These are phyloP conservation scores for Meriones unguiculatus DNA, from an alignment of 2,113 vertebrate genomes.

Conservation along the genomic window DNA sequence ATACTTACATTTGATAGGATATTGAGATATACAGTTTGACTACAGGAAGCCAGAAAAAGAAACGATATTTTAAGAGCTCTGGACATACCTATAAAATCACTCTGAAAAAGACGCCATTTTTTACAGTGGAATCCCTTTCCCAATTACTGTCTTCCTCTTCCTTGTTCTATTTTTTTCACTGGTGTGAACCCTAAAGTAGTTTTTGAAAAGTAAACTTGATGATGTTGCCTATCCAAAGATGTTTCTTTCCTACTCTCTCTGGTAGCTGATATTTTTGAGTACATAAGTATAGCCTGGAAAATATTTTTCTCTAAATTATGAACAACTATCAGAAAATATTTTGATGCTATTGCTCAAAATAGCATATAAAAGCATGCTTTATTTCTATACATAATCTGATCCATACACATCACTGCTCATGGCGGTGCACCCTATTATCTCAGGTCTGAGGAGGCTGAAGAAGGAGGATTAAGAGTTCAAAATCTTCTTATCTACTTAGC, in stretches of 20 bases:
- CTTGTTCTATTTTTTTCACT: background rate
- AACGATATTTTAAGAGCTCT: background rate
- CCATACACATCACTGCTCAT: background rate
- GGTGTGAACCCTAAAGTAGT: background rate
- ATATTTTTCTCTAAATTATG: background rate
- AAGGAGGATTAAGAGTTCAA: background rate
- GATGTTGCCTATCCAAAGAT: background rate
- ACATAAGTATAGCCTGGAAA: conserved; percentile 25
- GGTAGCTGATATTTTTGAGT: background rate
- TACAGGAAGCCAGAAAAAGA: background rate
- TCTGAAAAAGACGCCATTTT: background rate
- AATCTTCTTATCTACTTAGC: too few relatives aligned
- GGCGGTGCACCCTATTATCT: background rate
- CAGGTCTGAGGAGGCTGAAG: background rate
- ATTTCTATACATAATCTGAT: background rate
- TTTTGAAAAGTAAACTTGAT: background rate
- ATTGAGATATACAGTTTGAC: background rate
- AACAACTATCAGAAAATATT: background rate
- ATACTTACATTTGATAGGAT: background rate
- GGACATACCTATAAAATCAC: background rate
- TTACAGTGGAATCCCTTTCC: background rate
- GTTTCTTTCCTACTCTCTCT: background rate
- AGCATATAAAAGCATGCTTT: background rate
- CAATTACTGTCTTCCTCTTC: background rate
- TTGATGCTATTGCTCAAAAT: background rate